Percentiles rank a stretch among this genome's conserved stretches.
Conservation (phyloP, 2,797 vertebrate species). For the Aeoliscus strigatus region DNA sequence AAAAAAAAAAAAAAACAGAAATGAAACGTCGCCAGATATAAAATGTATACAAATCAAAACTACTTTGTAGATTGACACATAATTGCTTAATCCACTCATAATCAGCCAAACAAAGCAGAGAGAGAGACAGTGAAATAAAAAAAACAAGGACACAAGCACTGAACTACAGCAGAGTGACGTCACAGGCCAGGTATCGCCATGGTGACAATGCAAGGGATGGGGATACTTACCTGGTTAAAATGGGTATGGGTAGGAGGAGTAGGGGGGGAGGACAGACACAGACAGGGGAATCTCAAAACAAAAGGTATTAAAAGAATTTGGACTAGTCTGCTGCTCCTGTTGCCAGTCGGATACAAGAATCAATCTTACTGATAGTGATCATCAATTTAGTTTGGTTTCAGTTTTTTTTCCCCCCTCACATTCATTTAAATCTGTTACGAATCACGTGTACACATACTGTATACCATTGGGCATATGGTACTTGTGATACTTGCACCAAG, state of each 20-base stretch:
- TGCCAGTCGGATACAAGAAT: slow-evolving; percentile 73
- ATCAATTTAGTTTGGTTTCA: slow-evolving; percentile 77
- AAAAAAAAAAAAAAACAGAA: slow-evolving; percentile 78
- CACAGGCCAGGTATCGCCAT: slow-evolving; percentile 89
- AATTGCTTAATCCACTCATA: slow-evolving; percentile 99
- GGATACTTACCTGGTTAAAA: slow-evolving; percentile 89
- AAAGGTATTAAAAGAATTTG: slow-evolving; percentile 74
- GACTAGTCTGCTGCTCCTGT: slow-evolving; percentile 78
- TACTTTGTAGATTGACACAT: slow-evolving; percentile 89
- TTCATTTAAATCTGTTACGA: slow-evolving; percentile 23
- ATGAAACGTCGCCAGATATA: slow-evolving; percentile 79
- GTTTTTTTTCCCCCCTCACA: slow-evolving; percentile 52
- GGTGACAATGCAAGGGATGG: slow-evolving; percentile 88
- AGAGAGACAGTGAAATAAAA: slow-evolving; percentile 80
- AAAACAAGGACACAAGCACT: slow-evolving; percentile 98
- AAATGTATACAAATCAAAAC: slow-evolving; percentile 82
- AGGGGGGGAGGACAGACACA: slow-evolving; percentile 54
- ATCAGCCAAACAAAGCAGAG: slow-evolving; percentile 99
- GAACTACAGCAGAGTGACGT: slow-evolving; percentile 98
- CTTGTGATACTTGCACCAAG: too few relatives aligned
- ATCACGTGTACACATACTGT: slow-evolving; percentile 52
- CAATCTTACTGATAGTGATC: slow-evolving; percentile 61
- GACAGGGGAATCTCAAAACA: slow-evolving; percentile 69
- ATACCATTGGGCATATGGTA: slow-evolving; percentile 93
- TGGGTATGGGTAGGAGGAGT: slow-evolving; percentile 61